A percentile compares a stretch with the other conserved stretches of the same genome.
Conservation (phyloP, 2,113 vertebrate genomes). For the Daubentonia madagascariensis region DNA sequence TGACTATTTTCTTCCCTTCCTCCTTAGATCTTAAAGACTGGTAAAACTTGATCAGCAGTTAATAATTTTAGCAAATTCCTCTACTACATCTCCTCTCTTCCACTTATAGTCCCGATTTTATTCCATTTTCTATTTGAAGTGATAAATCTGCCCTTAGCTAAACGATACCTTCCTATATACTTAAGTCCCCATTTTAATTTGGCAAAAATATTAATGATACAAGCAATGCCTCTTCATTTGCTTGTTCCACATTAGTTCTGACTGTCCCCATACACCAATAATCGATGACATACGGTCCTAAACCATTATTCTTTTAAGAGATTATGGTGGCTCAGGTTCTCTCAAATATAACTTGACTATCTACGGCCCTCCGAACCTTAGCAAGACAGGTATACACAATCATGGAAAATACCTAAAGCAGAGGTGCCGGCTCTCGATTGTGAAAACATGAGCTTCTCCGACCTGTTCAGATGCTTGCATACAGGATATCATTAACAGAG, state of each 20-base stretch:
- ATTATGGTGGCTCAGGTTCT: constrained; percentile 9
- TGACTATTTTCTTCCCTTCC: not conserved
- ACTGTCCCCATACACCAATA: not conserved
- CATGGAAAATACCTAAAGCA: constrained; percentile 3
- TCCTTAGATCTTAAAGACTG: not conserved
- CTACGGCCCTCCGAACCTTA: constrained; percentile 8
- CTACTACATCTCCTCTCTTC: not conserved
- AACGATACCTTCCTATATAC: not conserved
- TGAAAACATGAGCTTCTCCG: not conserved
- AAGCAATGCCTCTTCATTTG: not conserved
- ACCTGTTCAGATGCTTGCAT: not conserved
- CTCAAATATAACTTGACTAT: constrained; percentile 14
- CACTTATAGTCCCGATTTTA: not conserved
- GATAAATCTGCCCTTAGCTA: not conserved
- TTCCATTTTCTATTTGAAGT: not conserved
- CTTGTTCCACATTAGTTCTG: not conserved
- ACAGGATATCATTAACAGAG: not conserved
- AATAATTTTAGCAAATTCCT: constrained; percentile 19
- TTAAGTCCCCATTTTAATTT: not conserved
- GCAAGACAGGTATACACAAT: constrained; percentile 17
- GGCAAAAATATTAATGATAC: not conserved
- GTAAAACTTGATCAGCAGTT: not conserved
- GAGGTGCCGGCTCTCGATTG: not conserved
- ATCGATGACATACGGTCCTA: not conserved
- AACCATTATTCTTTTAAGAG: not conserved